Base-by-base conservation (phyloP, 2,797 vertebrate genomes). In the Gymnodraco acuticeps region DNA sequence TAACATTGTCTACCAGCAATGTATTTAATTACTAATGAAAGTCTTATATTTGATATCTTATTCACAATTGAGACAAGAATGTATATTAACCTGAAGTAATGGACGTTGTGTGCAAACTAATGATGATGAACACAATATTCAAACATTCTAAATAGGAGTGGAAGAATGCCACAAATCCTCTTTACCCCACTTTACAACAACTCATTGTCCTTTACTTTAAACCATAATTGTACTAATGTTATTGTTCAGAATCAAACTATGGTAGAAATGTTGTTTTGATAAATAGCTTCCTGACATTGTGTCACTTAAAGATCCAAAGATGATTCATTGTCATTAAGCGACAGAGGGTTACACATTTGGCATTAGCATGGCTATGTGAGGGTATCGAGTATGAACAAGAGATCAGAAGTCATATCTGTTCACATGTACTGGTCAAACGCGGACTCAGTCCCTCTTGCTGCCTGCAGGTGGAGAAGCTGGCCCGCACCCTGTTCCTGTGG, bases 401-500 rank as follows among this genome's bases (percentile, higher is more conserved):
- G n/a, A 59, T 19, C 33, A 19, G 16, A 0, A 2, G 13, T 20
- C 23, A 9, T 45, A 52, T 12, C 17, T 55, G 27, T 13, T n/a
- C 8, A 13, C 23, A 15, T 17, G 6, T 11, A 8, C n/a, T 56
- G 15, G 6, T 66, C 17, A 38, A 52, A 46, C 16, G 9, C 17
- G 67, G 19, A 73, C 38, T n/a, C 10, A 6, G 10, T 42, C 20
- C 13, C 38, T 83, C 38, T 78, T 31, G 13, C 52, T 69, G 5
- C 7, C 33, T 70, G 50, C 60, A 99, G 98, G 97, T 98, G 88
- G 98, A 99, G 85, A 97, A 97, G 83, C 93, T 99, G 14, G 96
- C 98, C 0, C 94, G 98, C 52, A 98, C 96, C 0, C 91, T 98
- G 55, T 99, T 99, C 88, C 85, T 98, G 70, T 99, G 98, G 97